phyloP scores from a whole-genome alignment of 2,113 vertebrate genomes.

The Megaleporinus macrocephalus region DNA sequence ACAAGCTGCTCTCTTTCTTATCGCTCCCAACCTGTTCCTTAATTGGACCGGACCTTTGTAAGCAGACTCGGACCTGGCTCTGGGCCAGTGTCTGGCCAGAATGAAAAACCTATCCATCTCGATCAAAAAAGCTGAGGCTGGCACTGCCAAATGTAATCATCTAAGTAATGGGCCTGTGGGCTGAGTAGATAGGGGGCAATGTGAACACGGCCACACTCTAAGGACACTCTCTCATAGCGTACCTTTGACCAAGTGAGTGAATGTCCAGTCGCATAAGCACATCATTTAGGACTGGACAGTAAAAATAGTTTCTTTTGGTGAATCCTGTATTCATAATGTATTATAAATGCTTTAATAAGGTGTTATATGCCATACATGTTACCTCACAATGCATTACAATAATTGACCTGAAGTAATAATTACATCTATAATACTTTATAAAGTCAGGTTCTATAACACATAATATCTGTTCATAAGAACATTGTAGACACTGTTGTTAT shows the following conservation, averaged over 20 bases:
- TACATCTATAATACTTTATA: too few relatives aligned
- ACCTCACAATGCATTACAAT: too few relatives aligned
- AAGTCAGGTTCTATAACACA: too few relatives aligned
- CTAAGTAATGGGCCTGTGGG: slow-evolving; percentile 46
- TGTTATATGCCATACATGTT: too few relatives aligned
- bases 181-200: not conserved
- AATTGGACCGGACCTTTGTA: slow-evolving; percentile 57
- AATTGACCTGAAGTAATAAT: too few relatives aligned
- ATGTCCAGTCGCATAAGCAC: not conserved
- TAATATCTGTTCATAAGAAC: too few relatives aligned
- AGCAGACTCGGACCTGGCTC: slow-evolving; percentile 43
- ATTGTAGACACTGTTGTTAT: too few relatives aligned
- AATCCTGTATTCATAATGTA: too few relatives aligned
- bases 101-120: slow-evolving; percentile 64
- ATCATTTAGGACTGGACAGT: not conserved
- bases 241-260: not conserved
- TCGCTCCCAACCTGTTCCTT: slow-evolving; percentile 45
- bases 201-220: not conserved
- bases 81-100: slow-evolving; percentile 47
- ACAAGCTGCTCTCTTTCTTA: slow-evolving; percentile 19
- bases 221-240: not conserved
- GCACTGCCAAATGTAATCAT: slow-evolving; percentile 58
- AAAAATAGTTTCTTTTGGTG: too few relatives aligned
- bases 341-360: too few relatives aligned
- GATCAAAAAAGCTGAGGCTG: slow-evolving; percentile 51